phyloP scores from a whole-genome alignment of 2,888 invertebrate genomes.

The Lasioglossum leucozonium region DNA sequence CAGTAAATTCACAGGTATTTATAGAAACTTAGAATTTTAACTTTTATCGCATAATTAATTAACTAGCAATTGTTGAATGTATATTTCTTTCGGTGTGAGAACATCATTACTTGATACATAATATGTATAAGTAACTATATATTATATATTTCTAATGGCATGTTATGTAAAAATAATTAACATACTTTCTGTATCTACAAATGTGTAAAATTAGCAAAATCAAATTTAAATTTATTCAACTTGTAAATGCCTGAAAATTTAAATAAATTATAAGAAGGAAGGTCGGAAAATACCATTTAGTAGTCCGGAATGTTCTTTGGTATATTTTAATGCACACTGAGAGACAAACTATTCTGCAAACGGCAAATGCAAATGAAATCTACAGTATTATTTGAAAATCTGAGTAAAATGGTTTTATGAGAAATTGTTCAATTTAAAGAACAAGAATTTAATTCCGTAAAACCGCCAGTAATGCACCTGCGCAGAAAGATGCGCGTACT shows the following conservation, averaged over 20 bases:
- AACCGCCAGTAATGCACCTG: conserved; percentile 63
- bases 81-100: neutral
- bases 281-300: neutral
- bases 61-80: neutral
- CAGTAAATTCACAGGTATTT: neutral
- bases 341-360: too few relatives aligned
- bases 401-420: neutral
- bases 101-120: neutral
- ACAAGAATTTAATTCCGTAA: conserved; percentile 45
- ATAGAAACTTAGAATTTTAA: neutral
- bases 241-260: neutral
- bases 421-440: neutral
- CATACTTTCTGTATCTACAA: neutral
- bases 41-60: neutral
- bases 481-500: conserved; percentile 66
- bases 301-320: neutral
- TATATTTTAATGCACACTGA: neutral
- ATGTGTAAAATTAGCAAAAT: neutral
- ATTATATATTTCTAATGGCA: neutral
- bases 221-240: neutral
- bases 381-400: neutral
- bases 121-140: too few relatives aligned
- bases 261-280: neutral
- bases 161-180: neutral
- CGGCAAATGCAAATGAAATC: neutral